These are phyloP conservation scores for Caerostris darwini DNA, from an alignment of 1,140 invertebrate species.

Conservation along the genomic window DNA sequence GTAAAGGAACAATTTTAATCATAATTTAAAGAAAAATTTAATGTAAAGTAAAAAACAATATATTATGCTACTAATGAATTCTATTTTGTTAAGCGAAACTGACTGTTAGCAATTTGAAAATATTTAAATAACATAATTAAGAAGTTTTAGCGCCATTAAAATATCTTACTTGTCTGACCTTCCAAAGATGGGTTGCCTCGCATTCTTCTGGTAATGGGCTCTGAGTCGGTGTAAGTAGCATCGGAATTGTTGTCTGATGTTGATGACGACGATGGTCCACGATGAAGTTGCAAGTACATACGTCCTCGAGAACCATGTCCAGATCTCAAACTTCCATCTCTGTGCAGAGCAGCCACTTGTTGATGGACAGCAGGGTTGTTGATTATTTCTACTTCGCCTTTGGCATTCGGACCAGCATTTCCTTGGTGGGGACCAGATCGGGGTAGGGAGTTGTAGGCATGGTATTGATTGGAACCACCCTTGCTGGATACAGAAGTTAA, in stretches of 20 bases:
- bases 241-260: constrained; percentile 79
- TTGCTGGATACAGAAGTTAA: background rate
- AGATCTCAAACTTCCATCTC: background rate
- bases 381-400: constrained; percentile 43
- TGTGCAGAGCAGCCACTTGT: background rate
- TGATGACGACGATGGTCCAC: constrained; percentile 77
- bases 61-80: too few species aligned
- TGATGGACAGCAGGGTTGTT: constrained; percentile 24
- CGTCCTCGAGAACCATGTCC: constrained; percentile 14
- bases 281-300: constrained; percentile 69
- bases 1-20: too few species aligned
- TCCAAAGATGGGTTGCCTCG: constrained; percentile 68
- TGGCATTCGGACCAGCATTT: background rate
- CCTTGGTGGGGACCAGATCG: constrained; percentile 2
- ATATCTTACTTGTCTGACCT: constrained; percentile 73
- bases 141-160: too few species aligned
- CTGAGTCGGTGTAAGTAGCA: constrained; percentile 78
- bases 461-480: constrained; percentile 23
- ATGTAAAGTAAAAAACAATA: too few species aligned
- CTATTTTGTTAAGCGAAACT: too few species aligned
- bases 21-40: too few species aligned
- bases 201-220: constrained; percentile 70
- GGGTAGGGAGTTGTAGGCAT: constrained; percentile 65
- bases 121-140: too few species aligned
- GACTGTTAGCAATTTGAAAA: too few species aligned